Conservation (phyloP, 2,797 vertebrate genomes). For the Holocentrus rufus region DNA sequence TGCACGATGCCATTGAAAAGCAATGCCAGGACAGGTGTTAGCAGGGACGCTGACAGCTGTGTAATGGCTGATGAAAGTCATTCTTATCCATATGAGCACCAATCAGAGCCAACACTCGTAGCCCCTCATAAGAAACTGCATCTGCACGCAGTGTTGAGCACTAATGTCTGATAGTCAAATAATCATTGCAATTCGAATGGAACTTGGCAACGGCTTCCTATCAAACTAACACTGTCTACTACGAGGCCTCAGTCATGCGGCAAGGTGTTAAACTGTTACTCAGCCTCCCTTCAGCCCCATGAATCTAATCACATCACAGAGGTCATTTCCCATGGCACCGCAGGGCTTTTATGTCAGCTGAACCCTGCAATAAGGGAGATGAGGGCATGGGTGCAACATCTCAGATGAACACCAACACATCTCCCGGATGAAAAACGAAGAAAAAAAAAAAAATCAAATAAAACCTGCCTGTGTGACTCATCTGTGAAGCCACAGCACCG, state of each 20-base stretch:
- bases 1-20: constrained; percentile 40
- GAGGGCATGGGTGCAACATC: constrained; percentile 11
- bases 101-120: constrained; percentile 53
- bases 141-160: constrained; percentile 46
- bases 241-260: constrained; percentile 21
- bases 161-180: constrained; percentile 63
- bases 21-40: constrained; percentile 46
- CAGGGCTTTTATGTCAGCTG: background rate
- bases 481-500: background rate
- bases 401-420: background rate
- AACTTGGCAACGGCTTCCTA: constrained; percentile 47
- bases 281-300: background rate
- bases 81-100: constrained; percentile 43
- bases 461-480: background rate
- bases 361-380: background rate
- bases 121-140: constrained; percentile 49
- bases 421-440: background rate
- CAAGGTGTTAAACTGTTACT: background rate
- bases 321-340: background rate
- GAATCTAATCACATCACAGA: background rate
- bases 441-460: background rate
- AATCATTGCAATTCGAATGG: constrained; percentile 49
- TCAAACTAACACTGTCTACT: constrained; percentile 55
- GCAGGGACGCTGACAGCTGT: constrained; percentile 48
- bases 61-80: constrained; percentile 48